Evolutionary conservation across 2,797 vertebrate species (phyloP).

Genomic region (Rallus crepitans): DNA sequence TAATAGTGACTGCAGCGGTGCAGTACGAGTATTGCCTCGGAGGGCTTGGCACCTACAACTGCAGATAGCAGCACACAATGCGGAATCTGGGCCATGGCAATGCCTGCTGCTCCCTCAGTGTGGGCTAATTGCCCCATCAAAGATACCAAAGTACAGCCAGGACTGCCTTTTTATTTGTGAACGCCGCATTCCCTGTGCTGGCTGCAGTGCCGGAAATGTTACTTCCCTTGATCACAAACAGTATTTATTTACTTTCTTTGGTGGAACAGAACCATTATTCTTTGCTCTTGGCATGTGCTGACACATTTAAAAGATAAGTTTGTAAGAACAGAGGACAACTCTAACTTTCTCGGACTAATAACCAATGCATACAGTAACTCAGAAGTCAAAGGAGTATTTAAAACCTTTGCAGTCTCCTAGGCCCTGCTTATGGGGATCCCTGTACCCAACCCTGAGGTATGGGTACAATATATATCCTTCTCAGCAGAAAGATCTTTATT

Average conservation of each 20-base stretch:
- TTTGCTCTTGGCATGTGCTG: neutral
- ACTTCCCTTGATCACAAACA: neutral
- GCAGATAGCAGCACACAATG: neutral
- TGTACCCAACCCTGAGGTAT: neutral
- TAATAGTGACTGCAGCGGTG: neutral
- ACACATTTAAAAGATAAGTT: conserved; percentile 7
- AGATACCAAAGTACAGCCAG: neutral
- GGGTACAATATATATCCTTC: neutral
- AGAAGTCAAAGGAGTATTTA: neutral
- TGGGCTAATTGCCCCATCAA: conserved; percentile 9
- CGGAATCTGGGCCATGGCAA: conserved; percentile 9
- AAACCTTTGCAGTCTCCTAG: neutral
- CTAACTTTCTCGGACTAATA: neutral
- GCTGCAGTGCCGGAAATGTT: neutral
- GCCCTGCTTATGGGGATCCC: neutral
- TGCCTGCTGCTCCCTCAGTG: conserved; percentile 6
- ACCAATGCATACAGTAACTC: neutral
- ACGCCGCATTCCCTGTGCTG: neutral
- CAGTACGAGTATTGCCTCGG: neutral
- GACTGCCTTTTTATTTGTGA: neutral
- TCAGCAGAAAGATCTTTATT: neutral
- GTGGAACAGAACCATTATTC: conserved; percentile 6
- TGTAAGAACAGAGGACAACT: neutral
- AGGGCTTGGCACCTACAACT: conserved; percentile 17
- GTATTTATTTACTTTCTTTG: neutral